A percentile compares a stretch with the other conserved stretches of the same genome.
These are phyloP conservation scores for Chinchilla lanigera DNA, from an alignment of 2,113 vertebrate species.

Conservation along the genomic window DNA sequence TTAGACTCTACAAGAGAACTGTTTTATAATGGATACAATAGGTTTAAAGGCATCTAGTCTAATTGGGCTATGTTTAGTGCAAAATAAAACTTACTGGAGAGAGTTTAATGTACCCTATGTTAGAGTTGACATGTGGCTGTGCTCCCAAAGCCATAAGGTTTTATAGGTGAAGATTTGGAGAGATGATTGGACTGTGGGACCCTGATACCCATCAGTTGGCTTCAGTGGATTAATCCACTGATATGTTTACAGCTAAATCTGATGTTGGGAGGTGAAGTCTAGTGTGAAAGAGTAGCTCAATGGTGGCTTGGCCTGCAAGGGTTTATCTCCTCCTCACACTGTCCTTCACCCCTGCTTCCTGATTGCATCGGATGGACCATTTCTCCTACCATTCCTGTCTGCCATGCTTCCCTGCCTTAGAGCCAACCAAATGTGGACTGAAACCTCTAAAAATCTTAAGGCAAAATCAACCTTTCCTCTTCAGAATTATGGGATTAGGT, in stretches of 20 bases:
- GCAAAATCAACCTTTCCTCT: neutral
- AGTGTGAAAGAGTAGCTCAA: neutral
- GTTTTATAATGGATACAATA: neutral
- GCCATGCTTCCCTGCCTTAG: neutral
- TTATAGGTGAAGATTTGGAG: neutral
- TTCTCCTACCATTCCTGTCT: neutral
- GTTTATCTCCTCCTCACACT: neutral
- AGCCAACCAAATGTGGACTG: neutral
- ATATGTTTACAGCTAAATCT: neutral
- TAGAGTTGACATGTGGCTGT: neutral
- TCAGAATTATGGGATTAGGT: neutral
- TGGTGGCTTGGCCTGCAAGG: neutral
- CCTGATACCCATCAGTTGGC: neutral
- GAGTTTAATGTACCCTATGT: neutral
- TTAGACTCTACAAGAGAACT: neutral
- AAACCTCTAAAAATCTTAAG: neutral
- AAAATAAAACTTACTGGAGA: neutral
- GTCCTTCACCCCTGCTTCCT: neutral
- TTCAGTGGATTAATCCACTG: neutral
- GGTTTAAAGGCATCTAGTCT: neutral
- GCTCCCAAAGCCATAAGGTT: neutral
- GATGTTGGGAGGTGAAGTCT: neutral
- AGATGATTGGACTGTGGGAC: neutral
- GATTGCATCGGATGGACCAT: neutral
- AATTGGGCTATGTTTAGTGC: neutral